Base-by-base conservation (phyloP, 2,888 invertebrate species). In the Graphium colonna region DNA sequence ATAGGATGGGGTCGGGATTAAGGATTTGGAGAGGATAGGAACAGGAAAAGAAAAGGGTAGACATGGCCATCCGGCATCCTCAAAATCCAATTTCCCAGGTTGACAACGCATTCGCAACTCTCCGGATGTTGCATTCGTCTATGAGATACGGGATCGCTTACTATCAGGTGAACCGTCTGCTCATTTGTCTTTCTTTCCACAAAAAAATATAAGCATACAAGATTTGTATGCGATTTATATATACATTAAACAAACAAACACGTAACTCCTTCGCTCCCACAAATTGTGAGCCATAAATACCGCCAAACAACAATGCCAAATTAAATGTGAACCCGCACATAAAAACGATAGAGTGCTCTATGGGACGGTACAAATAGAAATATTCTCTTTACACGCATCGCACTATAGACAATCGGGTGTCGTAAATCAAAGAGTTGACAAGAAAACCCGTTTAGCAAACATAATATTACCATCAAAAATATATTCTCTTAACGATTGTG, bases 391-490 rank as follows among this genome's bases (percentile, higher is more conserved):
- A 82, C 82, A 82, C 78, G 82, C 84, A 80, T 80, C 77, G 75
- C 73, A 67, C 74, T 82, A 84, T 85, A 86, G 82, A 88, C 87
- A 88, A 87, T 86, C 77, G 82, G 65, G 69, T 55, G 67, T 62
- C 69, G 87, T 89, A 88, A 88, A 89, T 89, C 88, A 86, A 79
- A 81, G 75, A 79, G 73, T 76, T 83, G 84, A 87, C 86, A 84
- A 85, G 85, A 85, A 84, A 84, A 82, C 78, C 77, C 72, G 64
- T 68, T 59, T 36, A 58, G 64, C 78, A 68, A 79, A 68, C 55
- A 52, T 69, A 61, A 43, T 57, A 46, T 52, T 51, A 21, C 48
- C 55, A 12, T 44, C 1, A 1, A 18, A 60, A 57, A 21, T 1
- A 15, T 31, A 51, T 58, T 15, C 3, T 1, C 38, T n/a, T 57